Conservation (phyloP, 2,113 vertebrate genomes). For the Cromileptes altivelis region DNA sequence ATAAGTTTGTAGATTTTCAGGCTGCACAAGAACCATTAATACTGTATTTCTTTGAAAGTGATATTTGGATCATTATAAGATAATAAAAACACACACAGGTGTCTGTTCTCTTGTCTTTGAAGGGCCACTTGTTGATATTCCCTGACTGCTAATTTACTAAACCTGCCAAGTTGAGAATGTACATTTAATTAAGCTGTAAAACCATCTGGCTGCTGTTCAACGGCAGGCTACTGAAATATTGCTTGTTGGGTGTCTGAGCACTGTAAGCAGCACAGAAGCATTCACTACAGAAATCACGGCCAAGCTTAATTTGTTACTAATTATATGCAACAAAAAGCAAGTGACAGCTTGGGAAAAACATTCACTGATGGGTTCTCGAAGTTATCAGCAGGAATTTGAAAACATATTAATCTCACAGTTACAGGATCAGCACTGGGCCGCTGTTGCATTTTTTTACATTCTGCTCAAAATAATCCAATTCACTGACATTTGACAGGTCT, state of each 20-base stretch:
- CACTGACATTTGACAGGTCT: neutral
- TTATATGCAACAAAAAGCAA: constrained; percentile 38
- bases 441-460: neutral
- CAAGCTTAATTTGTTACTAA: constrained; percentile 21
- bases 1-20: neutral
- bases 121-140: constrained; percentile 38
- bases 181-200: constrained; percentile 57
- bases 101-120: constrained; percentile 35
- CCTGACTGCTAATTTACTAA: constrained; percentile 44
- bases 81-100: constrained; percentile 37
- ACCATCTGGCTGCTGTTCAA: constrained; percentile 56
- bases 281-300: constrained; percentile 6
- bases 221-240: constrained; percentile 42
- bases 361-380: constrained; percentile 10
- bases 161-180: constrained; percentile 49
- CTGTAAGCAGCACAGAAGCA: constrained; percentile 7
- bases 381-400: constrained; percentile 1
- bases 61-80: constrained; percentile 30
- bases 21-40: neutral
- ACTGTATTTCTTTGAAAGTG: neutral
- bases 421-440: neutral
- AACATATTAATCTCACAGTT: constrained; percentile 7
- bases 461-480: constrained; percentile 1
- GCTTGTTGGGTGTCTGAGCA: constrained; percentile 27
- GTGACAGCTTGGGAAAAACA: constrained; percentile 8